These are phyloP conservation scores for Chrysopilus asiliformis DNA, from an alignment of 2,888 invertebrate genomes.

Conservation along the genomic window DNA sequence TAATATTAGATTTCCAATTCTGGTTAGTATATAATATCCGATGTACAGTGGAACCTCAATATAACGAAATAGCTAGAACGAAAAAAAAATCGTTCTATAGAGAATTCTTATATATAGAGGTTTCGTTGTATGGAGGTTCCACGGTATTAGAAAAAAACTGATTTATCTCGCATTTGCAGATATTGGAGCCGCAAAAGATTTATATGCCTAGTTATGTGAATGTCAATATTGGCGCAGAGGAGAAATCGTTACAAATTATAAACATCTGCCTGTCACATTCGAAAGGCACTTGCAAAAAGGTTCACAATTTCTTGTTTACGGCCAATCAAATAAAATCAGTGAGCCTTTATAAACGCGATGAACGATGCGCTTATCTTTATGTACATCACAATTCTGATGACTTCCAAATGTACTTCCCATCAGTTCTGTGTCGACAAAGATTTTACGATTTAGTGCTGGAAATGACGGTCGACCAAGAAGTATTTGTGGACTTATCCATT, in stretches of 20 bases:
- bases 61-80: not conserved
- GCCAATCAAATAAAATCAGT: constrained; percentile 46
- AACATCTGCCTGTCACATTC: constrained; percentile 73
- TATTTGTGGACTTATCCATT: constrained; percentile 58
- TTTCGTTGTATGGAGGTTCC: too few relatives aligned
- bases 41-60: not conserved
- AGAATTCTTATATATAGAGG: too few relatives aligned
- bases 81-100: too few relatives aligned
- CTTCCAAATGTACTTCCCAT: constrained; percentile 96
- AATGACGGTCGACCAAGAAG: constrained; percentile 77
- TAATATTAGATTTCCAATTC: constrained; percentile 70
- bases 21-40: constrained; percentile 21
- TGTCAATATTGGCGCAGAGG: constrained; percentile 87
- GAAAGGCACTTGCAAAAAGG: constrained; percentile 64
- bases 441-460: constrained; percentile 76
- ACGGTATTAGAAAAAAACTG: not conserved
- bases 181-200: constrained; percentile 82
- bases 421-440: constrained; percentile 66
- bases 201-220: constrained; percentile 93
- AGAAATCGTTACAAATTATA: constrained; percentile 78
- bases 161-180: constrained; percentile 37
- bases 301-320: constrained; percentile 89
- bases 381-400: constrained; percentile 97
- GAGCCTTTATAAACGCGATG: constrained; percentile 90
- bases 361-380: constrained; percentile 89